phyloP scores from a whole-genome alignment of 2,797 vertebrate genomes.

The Remorina albescens region DNA sequence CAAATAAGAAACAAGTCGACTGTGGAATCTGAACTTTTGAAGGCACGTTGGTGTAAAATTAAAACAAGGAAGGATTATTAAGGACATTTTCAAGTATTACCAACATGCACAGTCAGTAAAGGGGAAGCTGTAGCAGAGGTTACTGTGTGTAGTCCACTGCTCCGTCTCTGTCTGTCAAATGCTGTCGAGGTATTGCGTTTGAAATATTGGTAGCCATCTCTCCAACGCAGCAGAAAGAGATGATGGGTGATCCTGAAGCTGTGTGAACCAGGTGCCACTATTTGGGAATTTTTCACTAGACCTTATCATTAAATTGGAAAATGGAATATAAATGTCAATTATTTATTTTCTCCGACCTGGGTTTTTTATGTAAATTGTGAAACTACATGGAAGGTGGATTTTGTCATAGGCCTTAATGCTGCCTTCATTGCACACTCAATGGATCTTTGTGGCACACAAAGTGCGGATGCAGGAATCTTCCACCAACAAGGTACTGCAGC shows the following conservation, averaged over 20 bases:
- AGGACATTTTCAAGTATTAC: not conserved
- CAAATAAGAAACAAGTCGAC: slow-evolving; percentile 56
- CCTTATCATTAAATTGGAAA: not conserved
- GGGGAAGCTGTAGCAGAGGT: not conserved
- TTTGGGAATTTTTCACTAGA: not conserved
- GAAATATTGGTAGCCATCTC: not conserved
- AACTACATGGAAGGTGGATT: no score
- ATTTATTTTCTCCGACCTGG: no score
- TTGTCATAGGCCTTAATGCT: no score
- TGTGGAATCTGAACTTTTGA: slow-evolving; percentile 34
- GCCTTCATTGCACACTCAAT: no score
- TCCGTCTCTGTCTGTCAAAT: not conserved
- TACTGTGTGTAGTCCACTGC: not conserved
- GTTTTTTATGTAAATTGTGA: no score
- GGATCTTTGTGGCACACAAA: no score
- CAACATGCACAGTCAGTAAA: not conserved
- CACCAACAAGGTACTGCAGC: no score
- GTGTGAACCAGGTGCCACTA: not conserved
- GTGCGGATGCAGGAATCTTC: no score
- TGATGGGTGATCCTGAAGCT: not conserved
- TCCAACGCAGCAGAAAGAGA: not conserved
- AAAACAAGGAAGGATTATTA: slow-evolving; percentile 25
- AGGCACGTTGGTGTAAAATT: not conserved
- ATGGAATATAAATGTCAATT: no score
- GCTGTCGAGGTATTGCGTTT: not conserved